Percentiles rank a stretch among this genome's conserved stretches.
Conservation (phyloP, 1,140 invertebrate species). For the Mizuhopecten yessoensis region DNA sequence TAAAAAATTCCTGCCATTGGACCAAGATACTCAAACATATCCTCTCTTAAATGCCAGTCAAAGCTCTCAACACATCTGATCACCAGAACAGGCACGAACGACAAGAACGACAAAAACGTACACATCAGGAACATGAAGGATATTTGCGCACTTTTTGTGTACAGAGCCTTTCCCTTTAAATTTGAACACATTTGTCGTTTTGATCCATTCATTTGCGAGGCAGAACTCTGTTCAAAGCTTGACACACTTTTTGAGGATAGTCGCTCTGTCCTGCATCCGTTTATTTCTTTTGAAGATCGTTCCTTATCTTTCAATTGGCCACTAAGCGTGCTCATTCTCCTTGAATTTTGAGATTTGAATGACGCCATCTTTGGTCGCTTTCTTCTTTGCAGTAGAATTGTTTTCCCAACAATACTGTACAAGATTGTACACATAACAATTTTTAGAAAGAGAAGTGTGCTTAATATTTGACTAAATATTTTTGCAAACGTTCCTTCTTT, state of each 20-base stretch:
- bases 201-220: not conserved
- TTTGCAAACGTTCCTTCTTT: not conserved
- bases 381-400: not conserved
- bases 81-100: not conserved
- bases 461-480: not conserved
- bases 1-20: not conserved
- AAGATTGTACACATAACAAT: not conserved
- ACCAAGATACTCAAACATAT: not conserved
- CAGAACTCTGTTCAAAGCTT: not conserved
- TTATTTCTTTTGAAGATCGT: not conserved
- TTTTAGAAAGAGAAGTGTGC: not conserved
- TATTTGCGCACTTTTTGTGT: not conserved
- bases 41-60: not conserved
- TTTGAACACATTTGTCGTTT: not conserved
- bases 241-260: not conserved
- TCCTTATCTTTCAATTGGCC: not conserved
- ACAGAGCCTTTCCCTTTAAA: not conserved
- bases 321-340: not conserved
- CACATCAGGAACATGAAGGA: constrained; percentile 22
- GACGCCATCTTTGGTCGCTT: not conserved
- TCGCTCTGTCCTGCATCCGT: not conserved
- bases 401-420: not conserved
- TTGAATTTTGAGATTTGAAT: not conserved
- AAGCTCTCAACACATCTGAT: constrained; percentile 8
- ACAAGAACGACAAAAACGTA: not conserved